A percentile compares a stretch with the other conserved stretches of the same genome.
Conservation (phyloP, 1,140 invertebrate genomes). For the Lineus longissimus region DNA sequence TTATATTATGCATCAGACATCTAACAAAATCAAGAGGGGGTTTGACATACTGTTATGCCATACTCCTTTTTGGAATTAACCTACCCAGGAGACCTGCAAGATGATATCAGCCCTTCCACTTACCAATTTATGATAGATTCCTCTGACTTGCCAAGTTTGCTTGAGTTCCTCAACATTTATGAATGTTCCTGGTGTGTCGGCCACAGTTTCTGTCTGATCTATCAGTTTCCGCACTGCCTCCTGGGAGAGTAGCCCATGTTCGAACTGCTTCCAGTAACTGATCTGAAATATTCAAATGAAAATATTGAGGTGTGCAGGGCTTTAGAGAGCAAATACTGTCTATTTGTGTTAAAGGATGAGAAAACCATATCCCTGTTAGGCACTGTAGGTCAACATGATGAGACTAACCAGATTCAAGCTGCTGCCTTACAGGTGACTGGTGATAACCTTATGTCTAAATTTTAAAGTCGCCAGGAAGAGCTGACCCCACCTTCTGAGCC, state of each 20-base stretch:
- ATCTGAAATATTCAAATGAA: constrained; percentile 27
- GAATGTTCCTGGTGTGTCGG: constrained; percentile 36
- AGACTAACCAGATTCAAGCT: too few relatives aligned
- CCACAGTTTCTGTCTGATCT: constrained; percentile 38
- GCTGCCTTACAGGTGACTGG: too few relatives aligned
- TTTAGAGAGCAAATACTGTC: background rate
- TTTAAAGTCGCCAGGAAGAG: too few relatives aligned
- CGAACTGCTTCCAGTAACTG: constrained; percentile 52
- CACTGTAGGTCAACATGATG: background rate
- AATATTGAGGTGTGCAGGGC: background rate
- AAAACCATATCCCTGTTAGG: background rate
- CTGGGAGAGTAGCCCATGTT: constrained; percentile 47
- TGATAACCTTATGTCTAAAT: too few relatives aligned
- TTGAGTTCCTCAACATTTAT: constrained; percentile 43
- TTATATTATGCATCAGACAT: too few relatives aligned
- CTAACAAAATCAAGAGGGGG: too few relatives aligned
- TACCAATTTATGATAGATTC: constrained; percentile 25
- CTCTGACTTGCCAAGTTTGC: constrained; percentile 39
- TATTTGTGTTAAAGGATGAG: background rate
- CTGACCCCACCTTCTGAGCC: constrained; percentile 42
- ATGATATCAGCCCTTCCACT: constrained; percentile 7
- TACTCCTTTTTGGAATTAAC: too few relatives aligned
- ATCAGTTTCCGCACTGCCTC: constrained; percentile 41
- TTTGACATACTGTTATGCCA: too few relatives aligned
- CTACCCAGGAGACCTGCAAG: too few relatives aligned